Conservation (phyloP, 2,113 vertebrate species). For the Brachionichthys hirsutus region DNA sequence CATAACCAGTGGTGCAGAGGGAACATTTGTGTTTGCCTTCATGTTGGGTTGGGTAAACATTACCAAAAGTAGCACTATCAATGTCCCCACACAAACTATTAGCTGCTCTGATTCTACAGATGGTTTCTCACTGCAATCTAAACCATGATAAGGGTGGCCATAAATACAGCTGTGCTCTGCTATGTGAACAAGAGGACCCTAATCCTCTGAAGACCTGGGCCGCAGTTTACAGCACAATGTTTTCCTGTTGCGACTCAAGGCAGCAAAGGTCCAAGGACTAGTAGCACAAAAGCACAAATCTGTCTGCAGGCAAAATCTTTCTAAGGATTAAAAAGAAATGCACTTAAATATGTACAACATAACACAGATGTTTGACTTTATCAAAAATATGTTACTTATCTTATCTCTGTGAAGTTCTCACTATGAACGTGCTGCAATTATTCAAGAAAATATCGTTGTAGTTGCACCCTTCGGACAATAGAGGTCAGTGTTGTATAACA, state of each 20-base stretch:
- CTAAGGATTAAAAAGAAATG: too few relatives aligned
- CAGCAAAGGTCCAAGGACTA: not conserved
- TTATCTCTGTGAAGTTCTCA: too few relatives aligned
- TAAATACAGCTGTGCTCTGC: not conserved
- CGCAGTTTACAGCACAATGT: not conserved
- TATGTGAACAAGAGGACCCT: not conserved
- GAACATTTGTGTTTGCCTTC: not conserved
- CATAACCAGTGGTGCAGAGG: not conserved
- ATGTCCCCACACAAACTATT: not conserved
- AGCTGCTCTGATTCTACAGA: not conserved
- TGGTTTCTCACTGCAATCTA: not conserved
- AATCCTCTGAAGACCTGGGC: not conserved
- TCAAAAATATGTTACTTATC: not conserved
- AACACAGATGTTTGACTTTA: not conserved
- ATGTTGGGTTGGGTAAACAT: not conserved
- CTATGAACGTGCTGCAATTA: too few relatives aligned
- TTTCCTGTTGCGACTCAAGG: slow-evolving; percentile 14
- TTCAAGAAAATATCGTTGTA: not conserved
- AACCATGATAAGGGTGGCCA: not conserved
- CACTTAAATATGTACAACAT: too few relatives aligned
- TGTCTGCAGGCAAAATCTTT: too few relatives aligned
- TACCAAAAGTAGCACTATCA: too few relatives aligned
- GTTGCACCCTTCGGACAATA: not conserved
- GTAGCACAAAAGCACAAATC: not conserved
- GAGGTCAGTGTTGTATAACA: slow-evolving; percentile 17